These are phyloP conservation scores for Eupithecia dodoneata DNA, from an alignment of 2,888 invertebrate species.

Conservation along the genomic window DNA sequence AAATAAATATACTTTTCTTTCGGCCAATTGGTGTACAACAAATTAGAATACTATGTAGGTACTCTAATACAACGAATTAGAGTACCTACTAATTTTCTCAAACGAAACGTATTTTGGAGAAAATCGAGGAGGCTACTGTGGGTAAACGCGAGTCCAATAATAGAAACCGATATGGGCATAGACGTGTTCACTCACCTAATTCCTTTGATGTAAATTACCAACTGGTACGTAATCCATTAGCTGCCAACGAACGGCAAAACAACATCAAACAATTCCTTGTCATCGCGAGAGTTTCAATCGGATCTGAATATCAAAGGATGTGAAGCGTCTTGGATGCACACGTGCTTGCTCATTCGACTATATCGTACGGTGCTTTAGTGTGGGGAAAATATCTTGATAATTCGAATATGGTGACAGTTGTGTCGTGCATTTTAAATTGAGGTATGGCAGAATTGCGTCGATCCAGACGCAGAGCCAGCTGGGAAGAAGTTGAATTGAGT, in stretches of 20 bases:
- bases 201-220: constrained; percentile 7
- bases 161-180: constrained; percentile 5
- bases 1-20: not conserved
- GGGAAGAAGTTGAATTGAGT: not conserved
- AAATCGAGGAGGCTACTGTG: not conserved
- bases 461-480: too few relatives aligned
- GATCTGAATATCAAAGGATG: constrained; percentile 40
- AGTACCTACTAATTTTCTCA: too few relatives aligned
- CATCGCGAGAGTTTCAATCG: constrained; percentile 37
- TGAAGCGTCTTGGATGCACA: constrained; percentile 36
- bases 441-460: too few relatives aligned
- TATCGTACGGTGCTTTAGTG: constrained; percentile 4
- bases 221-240: constrained; percentile 32
- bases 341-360: constrained; percentile 17
- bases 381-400: constrained; percentile 7
- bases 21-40: too few relatives aligned
- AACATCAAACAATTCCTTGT: constrained; percentile 38
- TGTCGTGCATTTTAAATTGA: too few relatives aligned
- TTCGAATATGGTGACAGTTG: not conserved
- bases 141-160: not conserved
- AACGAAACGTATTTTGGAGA: too few relatives aligned
- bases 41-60: too few relatives aligned
- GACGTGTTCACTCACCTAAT: constrained; percentile 11
- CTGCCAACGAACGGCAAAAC: constrained; percentile 28
- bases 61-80: too few relatives aligned